A percentile compares a stretch with the other conserved stretches of the same genome.
Evolutionary conservation across 2,888 invertebrate species (phyloP).

Genomic region (Synanthedon vespiformis): DNA sequence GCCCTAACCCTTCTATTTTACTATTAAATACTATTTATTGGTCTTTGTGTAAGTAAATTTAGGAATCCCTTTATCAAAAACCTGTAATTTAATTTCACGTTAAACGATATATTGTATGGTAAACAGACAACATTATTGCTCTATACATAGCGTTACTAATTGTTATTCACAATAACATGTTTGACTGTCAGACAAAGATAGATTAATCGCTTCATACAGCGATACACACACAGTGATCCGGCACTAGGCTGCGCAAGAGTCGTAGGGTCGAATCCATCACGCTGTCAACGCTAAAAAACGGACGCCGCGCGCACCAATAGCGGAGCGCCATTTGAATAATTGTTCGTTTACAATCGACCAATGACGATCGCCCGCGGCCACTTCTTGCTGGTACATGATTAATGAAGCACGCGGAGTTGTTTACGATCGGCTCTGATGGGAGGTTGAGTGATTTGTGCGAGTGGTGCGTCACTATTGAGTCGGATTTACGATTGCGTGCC

Average conservation of each 20-base stretch:
- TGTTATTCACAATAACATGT: not conserved
- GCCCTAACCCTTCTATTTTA: too few relatives aligned
- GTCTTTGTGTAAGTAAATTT: not conserved
- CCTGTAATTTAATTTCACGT: not conserved
- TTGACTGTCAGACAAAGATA: not conserved
- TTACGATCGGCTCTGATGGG: constrained; percentile 50
- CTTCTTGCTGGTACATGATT: constrained; percentile 57
- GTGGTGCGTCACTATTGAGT: constrained; percentile 17
- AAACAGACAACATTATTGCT: too few relatives aligned
- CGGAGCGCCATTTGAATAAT: constrained; percentile 60
- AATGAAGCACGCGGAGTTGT: constrained; percentile 50
- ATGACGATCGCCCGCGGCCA: constrained; percentile 47
- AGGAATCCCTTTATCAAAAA: not conserved
- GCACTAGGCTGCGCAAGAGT: constrained; percentile 46
- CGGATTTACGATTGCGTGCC: constrained; percentile 57
- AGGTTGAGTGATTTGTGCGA: constrained; percentile 62
- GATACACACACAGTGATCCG: not conserved
- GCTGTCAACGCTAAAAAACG: constrained; percentile 58
- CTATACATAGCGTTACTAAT: not conserved
- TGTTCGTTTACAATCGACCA: constrained; percentile 57
- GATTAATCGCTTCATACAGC: not conserved
- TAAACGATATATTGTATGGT: not conserved
- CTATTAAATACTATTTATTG: too few relatives aligned
- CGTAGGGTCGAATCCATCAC: constrained; percentile 66
- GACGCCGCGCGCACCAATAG: constrained; percentile 44